These are phyloP conservation scores for Brachionus koreanus DNA, from an alignment of 1,140 invertebrate species.

Conservation along the genomic window DNA sequence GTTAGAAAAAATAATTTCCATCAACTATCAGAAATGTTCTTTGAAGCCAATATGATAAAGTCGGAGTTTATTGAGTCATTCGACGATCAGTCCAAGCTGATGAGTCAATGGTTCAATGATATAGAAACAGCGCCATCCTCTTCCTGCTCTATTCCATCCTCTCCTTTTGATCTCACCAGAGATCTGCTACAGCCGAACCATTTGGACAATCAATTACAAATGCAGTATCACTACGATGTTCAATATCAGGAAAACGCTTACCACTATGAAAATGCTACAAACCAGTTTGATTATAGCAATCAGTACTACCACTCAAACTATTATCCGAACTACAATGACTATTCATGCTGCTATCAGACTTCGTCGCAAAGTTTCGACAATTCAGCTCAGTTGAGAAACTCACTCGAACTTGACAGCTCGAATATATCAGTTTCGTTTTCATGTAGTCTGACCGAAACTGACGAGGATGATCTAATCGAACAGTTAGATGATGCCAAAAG, in stretches of 20 bases:
- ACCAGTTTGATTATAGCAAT: not conserved
- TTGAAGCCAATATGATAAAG: slow-evolving; percentile 1
- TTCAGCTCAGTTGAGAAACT: not conserved
- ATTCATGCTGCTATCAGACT: not conserved
- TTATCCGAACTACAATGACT: not conserved
- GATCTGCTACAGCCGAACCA: not conserved
- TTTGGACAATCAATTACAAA: not conserved
- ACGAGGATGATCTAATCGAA: not conserved
- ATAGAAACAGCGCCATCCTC: not conserved
- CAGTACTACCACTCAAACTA: not conserved
- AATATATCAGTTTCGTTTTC: not conserved
- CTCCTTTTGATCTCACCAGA: not conserved
- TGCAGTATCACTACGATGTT: not conserved
- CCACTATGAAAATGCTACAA: not conserved
- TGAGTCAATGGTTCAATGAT: not conserved
- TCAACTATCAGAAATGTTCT: slow-evolving; percentile 17
- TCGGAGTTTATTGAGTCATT: slow-evolving; percentile 9
- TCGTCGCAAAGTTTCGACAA: not conserved
- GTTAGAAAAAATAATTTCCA: not conserved
- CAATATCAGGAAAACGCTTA: not conserved
- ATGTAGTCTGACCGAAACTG: not conserved
- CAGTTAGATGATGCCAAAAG: not conserved
- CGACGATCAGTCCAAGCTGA: not conserved
- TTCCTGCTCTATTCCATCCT: not conserved
- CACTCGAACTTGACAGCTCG: not conserved